phyloP scores from a whole-genome alignment of 2,113 vertebrate species.

The Orcinus orca region DNA sequence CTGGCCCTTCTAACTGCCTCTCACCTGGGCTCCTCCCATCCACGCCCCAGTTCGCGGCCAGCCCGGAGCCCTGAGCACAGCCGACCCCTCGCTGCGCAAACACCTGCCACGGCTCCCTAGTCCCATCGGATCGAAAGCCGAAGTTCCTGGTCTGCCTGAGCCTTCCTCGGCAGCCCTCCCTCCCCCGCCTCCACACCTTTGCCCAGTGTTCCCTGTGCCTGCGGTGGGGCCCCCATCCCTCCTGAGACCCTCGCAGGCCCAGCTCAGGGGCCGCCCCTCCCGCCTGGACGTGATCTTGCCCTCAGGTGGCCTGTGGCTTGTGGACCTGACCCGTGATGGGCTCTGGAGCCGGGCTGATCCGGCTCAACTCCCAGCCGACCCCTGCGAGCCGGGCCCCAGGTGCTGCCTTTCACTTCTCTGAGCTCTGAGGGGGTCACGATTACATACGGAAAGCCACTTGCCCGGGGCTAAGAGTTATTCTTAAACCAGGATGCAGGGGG shows the following conservation, averaged over 20 bases:
- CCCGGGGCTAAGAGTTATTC: not conserved
- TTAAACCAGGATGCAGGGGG: not conserved
- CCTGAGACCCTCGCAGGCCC: not conserved
- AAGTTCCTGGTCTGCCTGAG: not conserved
- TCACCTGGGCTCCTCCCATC: not conserved
- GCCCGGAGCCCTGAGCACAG: not conserved
- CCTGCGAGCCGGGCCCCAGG: not conserved
- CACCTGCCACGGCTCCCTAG: not conserved
- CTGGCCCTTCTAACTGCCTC: not conserved
- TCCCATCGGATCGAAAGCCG: not conserved
- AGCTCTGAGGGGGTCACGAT: not conserved
- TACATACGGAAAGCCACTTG: not conserved
- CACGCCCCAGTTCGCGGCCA: not conserved
- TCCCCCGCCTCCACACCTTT: not conserved
- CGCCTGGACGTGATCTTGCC: not conserved
- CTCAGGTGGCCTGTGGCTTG: not conserved
- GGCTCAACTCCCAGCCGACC: not conserved
- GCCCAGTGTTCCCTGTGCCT: not conserved
- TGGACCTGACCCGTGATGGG: not conserved
- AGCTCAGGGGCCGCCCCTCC: not conserved
- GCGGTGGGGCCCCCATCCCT: rapidly evolving
- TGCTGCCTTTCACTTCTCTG: not conserved
- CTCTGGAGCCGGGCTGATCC: not conserved
- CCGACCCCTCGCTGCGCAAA: not conserved
- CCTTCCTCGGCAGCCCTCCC: not conserved